phyloP scores from a whole-genome alignment of 2,113 vertebrate species.

The Zosterops borbonicus region DNA sequence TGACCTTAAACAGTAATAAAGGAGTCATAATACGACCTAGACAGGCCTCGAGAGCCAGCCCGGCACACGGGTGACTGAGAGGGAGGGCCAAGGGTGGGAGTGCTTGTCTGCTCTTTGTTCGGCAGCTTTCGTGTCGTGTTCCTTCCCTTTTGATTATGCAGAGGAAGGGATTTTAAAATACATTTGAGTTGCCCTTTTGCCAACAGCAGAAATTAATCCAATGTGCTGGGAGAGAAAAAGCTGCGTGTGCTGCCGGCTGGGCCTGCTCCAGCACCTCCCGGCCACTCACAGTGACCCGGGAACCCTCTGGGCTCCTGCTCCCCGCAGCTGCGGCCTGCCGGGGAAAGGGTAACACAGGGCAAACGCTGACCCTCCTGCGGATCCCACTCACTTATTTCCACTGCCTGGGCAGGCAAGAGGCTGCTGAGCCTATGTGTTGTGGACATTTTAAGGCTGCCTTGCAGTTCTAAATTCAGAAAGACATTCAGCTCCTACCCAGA shows the following conservation, averaged over 20 bases:
- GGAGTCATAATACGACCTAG: constrained; percentile 82
- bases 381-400: neutral
- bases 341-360: neutral
- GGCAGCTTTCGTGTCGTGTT: constrained; percentile 4
- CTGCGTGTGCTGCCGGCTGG: neutral
- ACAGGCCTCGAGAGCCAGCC: constrained; percentile 63
- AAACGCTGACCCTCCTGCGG: neutral
- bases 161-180: constrained; percentile 50
- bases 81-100: constrained; percentile 3
- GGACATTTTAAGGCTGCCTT: neutral
- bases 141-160: constrained; percentile 36
- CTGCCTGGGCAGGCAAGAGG: neutral
- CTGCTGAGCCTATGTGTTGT: rapidly evolving
- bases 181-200: neutral
- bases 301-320: neutral
- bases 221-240: neutral
- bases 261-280: neutral
- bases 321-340: rapidly evolving
- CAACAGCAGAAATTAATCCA: neutral
- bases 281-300: no score
- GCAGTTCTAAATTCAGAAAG: neutral
- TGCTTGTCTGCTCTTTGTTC: constrained; percentile 48
- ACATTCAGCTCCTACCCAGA: neutral
- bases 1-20: constrained; percentile 91
- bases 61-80: constrained; percentile 34